A percentile compares a stretch with the other conserved stretches of the same genome.
Evolutionary conservation across 2,797 vertebrate species (phyloP).

Genomic region (Clamator glandarius): DNA sequence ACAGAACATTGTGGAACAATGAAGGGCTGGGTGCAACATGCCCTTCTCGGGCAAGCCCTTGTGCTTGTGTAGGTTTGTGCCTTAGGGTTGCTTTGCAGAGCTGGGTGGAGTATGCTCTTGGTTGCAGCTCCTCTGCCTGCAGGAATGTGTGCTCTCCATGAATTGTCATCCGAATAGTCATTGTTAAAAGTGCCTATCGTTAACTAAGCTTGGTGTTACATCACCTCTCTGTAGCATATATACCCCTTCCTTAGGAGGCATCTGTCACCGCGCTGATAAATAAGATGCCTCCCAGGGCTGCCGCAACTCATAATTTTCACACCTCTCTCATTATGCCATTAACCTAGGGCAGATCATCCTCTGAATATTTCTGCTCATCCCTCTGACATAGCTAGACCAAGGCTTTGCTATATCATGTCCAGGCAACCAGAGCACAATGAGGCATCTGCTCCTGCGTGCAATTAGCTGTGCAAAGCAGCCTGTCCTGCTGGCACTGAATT

Average conservation of each 20-base stretch:
- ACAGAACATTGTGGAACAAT: background rate
- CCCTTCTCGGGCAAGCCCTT: background rate
- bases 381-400: slow-evolving; percentile 39
- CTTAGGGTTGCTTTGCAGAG: background rate
- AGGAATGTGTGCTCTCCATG: background rate
- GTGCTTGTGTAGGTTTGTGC: background rate
- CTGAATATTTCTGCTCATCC: background rate
- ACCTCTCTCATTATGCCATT: slow-evolving; percentile 20
- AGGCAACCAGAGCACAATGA: slow-evolving; percentile 11
- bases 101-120: background rate
- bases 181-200: background rate
- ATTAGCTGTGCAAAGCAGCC: background rate
- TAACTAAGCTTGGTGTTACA: background rate
- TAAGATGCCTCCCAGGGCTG: slow-evolving; percentile 27
- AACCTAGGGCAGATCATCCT: slow-evolving; percentile 24
- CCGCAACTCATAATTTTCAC: slow-evolving; percentile 3
- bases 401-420: slow-evolving; percentile 57
- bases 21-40: background rate
- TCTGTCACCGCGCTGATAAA: slow-evolving; percentile 11
- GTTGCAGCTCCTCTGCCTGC: slow-evolving; percentile 4
- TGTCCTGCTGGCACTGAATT: background rate
- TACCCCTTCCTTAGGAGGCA: slow-evolving; percentile 21
- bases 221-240: background rate
- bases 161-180: slow-evolving; percentile 4
- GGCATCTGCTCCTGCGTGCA: slow-evolving; percentile 47